Evolutionary conservation across 2,888 invertebrate genomes (phyloP).

Genomic region (Pardosa pseudoannulata): DNA sequence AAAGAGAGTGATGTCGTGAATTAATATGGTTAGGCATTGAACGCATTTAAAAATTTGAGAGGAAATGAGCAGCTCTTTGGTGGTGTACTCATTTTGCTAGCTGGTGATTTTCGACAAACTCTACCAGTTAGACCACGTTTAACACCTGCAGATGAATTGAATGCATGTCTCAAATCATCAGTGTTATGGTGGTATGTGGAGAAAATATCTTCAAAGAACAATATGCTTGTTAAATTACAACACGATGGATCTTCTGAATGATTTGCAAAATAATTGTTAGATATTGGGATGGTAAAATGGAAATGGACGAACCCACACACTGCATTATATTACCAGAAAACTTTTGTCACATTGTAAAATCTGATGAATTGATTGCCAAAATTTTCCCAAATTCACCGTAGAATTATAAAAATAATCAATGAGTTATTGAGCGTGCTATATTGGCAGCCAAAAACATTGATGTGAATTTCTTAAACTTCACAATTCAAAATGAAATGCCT

Average conservation of each 20-base stretch:
- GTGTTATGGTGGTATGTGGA: slow-evolving; percentile 72
- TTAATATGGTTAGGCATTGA: too few relatives aligned
- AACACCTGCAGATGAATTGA: slow-evolving; percentile 72
- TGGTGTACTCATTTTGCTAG: slow-evolving; percentile 73
- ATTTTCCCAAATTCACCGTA: slow-evolving; percentile 34
- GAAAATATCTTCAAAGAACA: slow-evolving; percentile 49
- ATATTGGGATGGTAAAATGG: slow-evolving; percentile 48
- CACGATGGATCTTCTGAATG: slow-evolving; percentile 37
- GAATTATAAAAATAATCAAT: slow-evolving; percentile 26
- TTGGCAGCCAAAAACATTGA: slow-evolving; percentile 69
- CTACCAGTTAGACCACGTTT: slow-evolving; percentile 73
- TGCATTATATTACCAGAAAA: background rate
- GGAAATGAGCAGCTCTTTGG: slow-evolving; percentile 43
- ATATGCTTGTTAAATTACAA: slow-evolving; percentile 70
- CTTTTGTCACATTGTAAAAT: background rate
- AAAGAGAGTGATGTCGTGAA: too few relatives aligned
- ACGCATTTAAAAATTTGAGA: slow-evolving; percentile 41
- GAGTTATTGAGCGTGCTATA: slow-evolving; percentile 66
- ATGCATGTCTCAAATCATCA: slow-evolving; percentile 75
- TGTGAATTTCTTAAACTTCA: slow-evolving; percentile 63
- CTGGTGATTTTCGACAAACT: slow-evolving; percentile 74
- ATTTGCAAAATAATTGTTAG: slow-evolving; percentile 55
- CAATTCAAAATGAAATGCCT: slow-evolving; percentile 45
- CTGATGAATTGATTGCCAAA: slow-evolving; percentile 12
- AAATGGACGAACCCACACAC: background rate